Evolutionary conservation across 2,797 vertebrate genomes (phyloP).

Genomic region (Esox lucius): DNA sequence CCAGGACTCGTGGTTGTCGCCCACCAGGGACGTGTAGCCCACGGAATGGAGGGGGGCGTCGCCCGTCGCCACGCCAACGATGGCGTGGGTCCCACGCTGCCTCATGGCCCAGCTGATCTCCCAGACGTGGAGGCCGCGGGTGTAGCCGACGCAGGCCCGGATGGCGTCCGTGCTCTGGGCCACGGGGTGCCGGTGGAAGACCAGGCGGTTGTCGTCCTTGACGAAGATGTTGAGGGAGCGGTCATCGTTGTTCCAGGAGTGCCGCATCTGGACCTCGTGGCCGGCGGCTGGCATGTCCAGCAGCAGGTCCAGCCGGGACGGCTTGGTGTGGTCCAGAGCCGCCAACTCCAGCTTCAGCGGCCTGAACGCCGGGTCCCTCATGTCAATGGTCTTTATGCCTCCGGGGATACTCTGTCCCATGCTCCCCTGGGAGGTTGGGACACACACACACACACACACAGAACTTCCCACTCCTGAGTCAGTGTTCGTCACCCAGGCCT

Average conservation of each 20-base stretch:
- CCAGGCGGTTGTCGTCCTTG: conserved; percentile 95
- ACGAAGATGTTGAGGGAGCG: conserved; percentile 97
- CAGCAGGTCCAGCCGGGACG: conserved; percentile 90
- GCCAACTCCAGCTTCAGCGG: conserved; percentile 93
- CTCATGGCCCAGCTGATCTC: conserved; percentile 98
- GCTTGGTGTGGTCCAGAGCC: conserved; percentile 90
- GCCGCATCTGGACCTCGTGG: conserved; percentile 82
- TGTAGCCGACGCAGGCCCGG: conserved; percentile 92
- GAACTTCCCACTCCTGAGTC: neutral
- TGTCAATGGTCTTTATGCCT: conserved; percentile 97
- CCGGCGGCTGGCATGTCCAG: conserved; percentile 91
- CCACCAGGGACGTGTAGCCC: conserved; percentile 93
- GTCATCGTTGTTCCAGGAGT: conserved; percentile 97
- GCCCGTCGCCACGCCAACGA: conserved; percentile 90
- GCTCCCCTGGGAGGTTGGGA: conserved; percentile 62
- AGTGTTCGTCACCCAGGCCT: conserved; percentile 45
- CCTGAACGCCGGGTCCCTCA: conserved; percentile 91
- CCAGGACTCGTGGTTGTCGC: conserved; percentile 95
- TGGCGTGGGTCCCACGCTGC: conserved; percentile 93
- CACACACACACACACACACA: conserved; percentile 27
- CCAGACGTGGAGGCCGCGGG: conserved; percentile 94
- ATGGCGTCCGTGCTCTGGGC: conserved; percentile 98
- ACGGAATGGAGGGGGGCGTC: conserved; percentile 94
- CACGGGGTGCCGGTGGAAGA: conserved; percentile 97
- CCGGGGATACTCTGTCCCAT: conserved; percentile 99